Conservation (phyloP, 2,797 vertebrate species). For the Pelochelys cantorii region DNA sequence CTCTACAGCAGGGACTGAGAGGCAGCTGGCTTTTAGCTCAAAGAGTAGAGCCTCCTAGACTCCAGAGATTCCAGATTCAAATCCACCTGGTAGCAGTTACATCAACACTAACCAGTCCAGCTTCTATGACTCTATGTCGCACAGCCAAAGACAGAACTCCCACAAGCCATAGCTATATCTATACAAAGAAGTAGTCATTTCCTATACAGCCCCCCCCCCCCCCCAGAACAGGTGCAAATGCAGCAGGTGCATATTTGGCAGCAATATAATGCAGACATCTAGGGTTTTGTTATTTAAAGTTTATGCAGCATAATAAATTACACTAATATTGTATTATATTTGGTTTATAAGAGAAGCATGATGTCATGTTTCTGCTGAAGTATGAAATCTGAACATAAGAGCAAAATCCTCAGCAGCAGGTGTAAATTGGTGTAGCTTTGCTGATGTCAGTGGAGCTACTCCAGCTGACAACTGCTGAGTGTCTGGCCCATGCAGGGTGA, state of each 20-base stretch:
- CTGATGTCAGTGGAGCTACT: not conserved
- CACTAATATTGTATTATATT: not conserved
- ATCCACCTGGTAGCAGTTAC: no score
- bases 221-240: not conserved
- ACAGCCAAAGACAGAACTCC: not conserved
- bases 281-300: slow-evolving; percentile 17
- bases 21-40: no score
- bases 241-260: slow-evolving; percentile 21
- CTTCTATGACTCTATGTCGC: not conserved
- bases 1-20: no score
- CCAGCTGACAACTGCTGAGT: not conserved
- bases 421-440: not conserved
- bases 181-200: not conserved
- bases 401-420: not conserved
- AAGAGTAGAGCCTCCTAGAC: no score
- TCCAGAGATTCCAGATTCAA: no score
- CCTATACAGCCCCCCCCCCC: not conserved
- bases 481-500: not conserved
- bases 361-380: not conserved
- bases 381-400: slow-evolving; percentile 2
- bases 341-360: not conserved
- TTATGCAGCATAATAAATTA: slow-evolving; percentile 11
- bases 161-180: not conserved
- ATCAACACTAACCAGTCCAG: accelerated
- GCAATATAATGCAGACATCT: not conserved